phyloP scores from a whole-genome alignment of 1,140 invertebrate genomes.

The Lordiphosa mommai region DNA sequence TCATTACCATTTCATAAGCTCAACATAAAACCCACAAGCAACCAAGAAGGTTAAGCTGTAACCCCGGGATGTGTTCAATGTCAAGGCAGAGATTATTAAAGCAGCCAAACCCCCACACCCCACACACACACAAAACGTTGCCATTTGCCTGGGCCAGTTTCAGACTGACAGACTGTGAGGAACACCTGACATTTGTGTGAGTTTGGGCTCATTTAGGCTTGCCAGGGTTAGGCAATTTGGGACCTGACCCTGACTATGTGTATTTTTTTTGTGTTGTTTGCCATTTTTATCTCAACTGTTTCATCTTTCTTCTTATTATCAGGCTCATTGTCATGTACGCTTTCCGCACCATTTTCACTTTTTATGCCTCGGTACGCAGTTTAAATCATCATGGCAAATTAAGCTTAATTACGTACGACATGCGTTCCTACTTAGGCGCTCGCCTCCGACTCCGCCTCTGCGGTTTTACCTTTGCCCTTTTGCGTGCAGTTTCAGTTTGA shows the following conservation, averaged over 20 bases:
- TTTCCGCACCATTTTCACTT: constrained; percentile 58
- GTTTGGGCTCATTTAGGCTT: constrained; percentile 31
- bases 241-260: constrained; percentile 36
- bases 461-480: background rate
- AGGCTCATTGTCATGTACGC: constrained; percentile 49
- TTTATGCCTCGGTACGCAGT: constrained; percentile 56
- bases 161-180: constrained; percentile 17
- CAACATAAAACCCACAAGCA: constrained; percentile 41
- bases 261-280: constrained; percentile 37
- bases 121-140: constrained; percentile 31
- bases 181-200: constrained; percentile 60
- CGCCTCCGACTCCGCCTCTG: background rate
- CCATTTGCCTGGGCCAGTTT: constrained; percentile 6
- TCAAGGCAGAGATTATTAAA: constrained; percentile 58
- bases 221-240: constrained; percentile 51
- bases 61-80: constrained; percentile 58
- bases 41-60: constrained; percentile 7
- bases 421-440: constrained; percentile 59
- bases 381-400: constrained; percentile 74
- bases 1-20: constrained; percentile 48
- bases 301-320: constrained; percentile 36
- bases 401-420: constrained; percentile 69
- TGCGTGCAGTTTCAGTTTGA: background rate
- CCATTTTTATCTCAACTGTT: constrained; percentile 46
- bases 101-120: too few relatives aligned